Evolutionary conservation across 2,888 invertebrate genomes (phyloP), one percentile per base, ranked within the genome.

Genomic region (Mechanitis messenoides): DNA sequence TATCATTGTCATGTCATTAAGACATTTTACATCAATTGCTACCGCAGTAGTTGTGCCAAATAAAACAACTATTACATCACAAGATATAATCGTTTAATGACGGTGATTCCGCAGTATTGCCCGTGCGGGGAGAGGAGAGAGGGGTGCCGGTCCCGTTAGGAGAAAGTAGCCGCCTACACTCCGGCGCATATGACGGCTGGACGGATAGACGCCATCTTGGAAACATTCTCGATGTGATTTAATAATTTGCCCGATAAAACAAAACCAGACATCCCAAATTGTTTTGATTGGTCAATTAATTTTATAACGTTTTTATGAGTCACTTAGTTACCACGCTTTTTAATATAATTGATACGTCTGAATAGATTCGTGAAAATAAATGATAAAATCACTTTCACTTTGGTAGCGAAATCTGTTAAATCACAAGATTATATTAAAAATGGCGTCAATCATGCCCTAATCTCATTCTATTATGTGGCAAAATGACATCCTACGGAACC

Each of bases 91-190:
- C 69, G 69, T 63, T 65, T 72, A 71, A 70, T 71, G 71, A 68
- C 63, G 64, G 71, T 76, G 78, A 77, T 75, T 78, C 75, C 69
- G 77, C 79, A 77, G 80, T 82, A 83, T 66, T 66, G 62, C 63
- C 59, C 70, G 53, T 59, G 64, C 45, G 61, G 54, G 62, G 59
- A 56, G 66, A 69, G 62, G 68, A 46, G 68, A 69, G 69, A 68
- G 64, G 71, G 66, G 72, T 71, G 76, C 66, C 73, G 76, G 81
- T 87, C 83, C 90, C 88, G 90, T 90, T 88, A 90, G 83, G 88
- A 88, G 90, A 90, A 90, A 90, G 90, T 89, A 84, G 86, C 84
- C 84, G 83, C 87, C 86, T 83, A 85, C 85, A 84, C 81, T 78
- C 65, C 69, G 62, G 77, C 77, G 78, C 81, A 73, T 74, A 76